Percentiles rank a stretch among this genome's conserved stretches.
phyloP scores from a whole-genome alignment of 2,797 vertebrate genomes.

The Brachyrhaphis roseni region DNA sequence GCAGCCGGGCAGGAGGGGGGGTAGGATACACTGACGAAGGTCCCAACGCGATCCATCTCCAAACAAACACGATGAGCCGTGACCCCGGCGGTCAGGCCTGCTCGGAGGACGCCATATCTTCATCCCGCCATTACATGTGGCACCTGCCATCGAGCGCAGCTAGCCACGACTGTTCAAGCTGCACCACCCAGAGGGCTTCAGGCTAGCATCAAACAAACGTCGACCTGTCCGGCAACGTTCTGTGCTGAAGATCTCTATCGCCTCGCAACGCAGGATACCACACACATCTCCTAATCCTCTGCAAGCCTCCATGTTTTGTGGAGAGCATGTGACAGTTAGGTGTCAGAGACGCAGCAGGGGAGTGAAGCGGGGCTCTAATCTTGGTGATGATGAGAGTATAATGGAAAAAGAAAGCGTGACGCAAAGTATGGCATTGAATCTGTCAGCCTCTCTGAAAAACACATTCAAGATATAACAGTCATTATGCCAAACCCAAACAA shows the following conservation, averaged over 20 bases:
- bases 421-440: conserved; percentile 29
- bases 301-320: conserved; percentile 26
- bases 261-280: conserved; percentile 16
- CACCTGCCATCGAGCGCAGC: conserved; percentile 54
- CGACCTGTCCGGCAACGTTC: conserved; percentile 32
- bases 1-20: conserved; percentile 49
- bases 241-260: conserved; percentile 49
- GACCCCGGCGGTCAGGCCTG: conserved; percentile 56
- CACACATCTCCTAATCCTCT: conserved; percentile 25
- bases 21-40: conserved; percentile 43
- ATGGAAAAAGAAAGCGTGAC: conserved; percentile 41
- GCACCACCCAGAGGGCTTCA: conserved; percentile 57
- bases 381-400: conserved; percentile 44
- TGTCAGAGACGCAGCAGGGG: conserved; percentile 45
- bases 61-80: conserved; percentile 52
- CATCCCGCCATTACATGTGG: conserved; percentile 56
- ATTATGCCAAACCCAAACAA: conserved; percentile 18
- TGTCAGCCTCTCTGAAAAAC: conserved; percentile 32
- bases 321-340: conserved; percentile 41
- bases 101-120: conserved; percentile 44
- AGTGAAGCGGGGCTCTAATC: conserved; percentile 55
- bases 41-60: conserved; percentile 64
- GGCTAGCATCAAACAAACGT: conserved; percentile 19
- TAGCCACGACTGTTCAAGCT: conserved; percentile 36
- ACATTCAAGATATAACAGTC: conserved; percentile 37